Evolutionary conservation across 2,797 vertebrate genomes (phyloP), one percentile per base, ranked within the genome.

Genomic region (Carapus acus): DNA sequence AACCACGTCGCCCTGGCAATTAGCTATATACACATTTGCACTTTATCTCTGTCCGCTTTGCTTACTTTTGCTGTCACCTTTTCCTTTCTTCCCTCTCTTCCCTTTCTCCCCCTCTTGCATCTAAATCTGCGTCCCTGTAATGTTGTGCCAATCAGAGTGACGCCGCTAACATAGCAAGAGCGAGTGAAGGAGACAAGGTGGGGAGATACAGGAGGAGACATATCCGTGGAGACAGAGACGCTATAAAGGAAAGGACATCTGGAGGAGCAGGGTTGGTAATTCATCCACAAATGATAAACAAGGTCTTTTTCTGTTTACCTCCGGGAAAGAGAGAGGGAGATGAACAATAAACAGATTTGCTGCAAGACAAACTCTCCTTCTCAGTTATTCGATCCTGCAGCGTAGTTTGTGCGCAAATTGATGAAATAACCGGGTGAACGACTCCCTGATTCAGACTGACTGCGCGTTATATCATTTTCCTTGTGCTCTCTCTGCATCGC

Each of bases 221-320:
- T 60, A 73, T 58, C 65, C 44, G 13, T 7, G 24, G 65, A 70
- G 72, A 67, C 31, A 36, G 40, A 65, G 63, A 80, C 70, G 48
- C 29, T 15, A 36, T 46, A 29, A 24, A 58, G 66, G 63, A 60
- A 58, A 71, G 69, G 77, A 81, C 76, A 78, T 79, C 67, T 75
- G 74, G 69, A 77, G 74, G 69, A 77, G 71, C 40, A 47, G 38
- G 55, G 56, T 61, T 71, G 55, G 52, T 80, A 77, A 82, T 79
- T 83, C 52, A 73, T 73, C 79, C 72, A 73, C 54, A 57, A 55
- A 67, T 73, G 73, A 78, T 71, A 59, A 71, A 76, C 62, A 59
- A 64, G 58, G n/a, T 33, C 59, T 53, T 74, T 73, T 59, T 71
- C 56, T 34, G 48, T 46, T 58, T 54, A 67, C 66, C 67, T 69